Evolutionary conservation across 2,797 vertebrate genomes (phyloP), one percentile per base, ranked within the genome.

Genomic region (Calcarius lapponicus): DNA sequence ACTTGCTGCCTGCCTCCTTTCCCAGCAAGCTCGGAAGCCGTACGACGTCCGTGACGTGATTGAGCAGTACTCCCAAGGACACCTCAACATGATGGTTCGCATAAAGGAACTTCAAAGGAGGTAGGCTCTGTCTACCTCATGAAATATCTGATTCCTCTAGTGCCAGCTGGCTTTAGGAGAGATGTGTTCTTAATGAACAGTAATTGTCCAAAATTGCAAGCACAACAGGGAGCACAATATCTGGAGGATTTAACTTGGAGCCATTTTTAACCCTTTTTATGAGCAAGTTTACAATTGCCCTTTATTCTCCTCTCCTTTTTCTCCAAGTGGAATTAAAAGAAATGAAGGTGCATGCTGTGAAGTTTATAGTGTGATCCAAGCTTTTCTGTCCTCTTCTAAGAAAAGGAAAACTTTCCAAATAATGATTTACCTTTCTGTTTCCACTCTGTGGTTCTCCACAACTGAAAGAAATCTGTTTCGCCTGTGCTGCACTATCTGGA

Each of bases 91-190:
- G 98, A 98, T 98, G 98, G 97, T 98, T 32, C 96, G 98, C 79
- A 98, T 98, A 83, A 98, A 98, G 92, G 98, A 98, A 94, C 97
- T 98, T 61, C 98, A 98, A 92, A 98, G 98, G 95, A 98, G 98
- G 98, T 98, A 96, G 67, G 91, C 50, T 47, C 64, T 88, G 62
- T 90, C 43, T 92, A 20, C 84, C 20, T 74, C 80, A 42, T 81
- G 72, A 90, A 95, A 86, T 88, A 78, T 62, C 88, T 90, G 45
- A 73, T 92, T 91, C 70, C 95, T 80, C 76, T 47, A 74, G 81
- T 92, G 84, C 91, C 81, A 90, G 84, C 88, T 95, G 94, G 88
- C 81, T 88, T 92, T 67, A 90, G 65, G 62, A 93, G 76, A 87
- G 69, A 90, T 85, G 93, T 95, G 45, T 96, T 56, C 91, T 95